Base-by-base conservation (phyloP, 2,113 vertebrate species). In the Oncorhynchus masou region DNA sequence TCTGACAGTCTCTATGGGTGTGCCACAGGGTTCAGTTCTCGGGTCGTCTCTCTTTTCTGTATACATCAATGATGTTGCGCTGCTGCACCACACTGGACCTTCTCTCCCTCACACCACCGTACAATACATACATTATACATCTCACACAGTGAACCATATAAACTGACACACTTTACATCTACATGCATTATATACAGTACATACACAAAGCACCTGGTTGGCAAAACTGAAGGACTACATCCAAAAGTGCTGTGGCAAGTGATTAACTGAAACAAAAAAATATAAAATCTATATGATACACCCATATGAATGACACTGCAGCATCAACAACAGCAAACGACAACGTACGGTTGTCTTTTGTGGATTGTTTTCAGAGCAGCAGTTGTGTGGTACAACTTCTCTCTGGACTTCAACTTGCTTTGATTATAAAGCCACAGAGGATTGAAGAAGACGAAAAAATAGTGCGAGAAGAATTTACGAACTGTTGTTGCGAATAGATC, bases 221-320 rank as follows among this genome's bases (percentile, higher is more conserved):
- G 92, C 92, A 91, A 93, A 95, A 93, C 78, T 83, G 77, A 80
- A 82, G 87, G 87, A 90, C 89, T 89, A 86, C 86, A 81, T 82
- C 87, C 76, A 85, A 88, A 87, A 85, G 85, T 88, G 89, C 88
- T 89, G 87, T 70, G 71, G 84, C 81, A 83, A 84, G 84, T 84
- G 85, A 87, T 74, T 81, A 79, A 90, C 83, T 78, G 83, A 85
- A 87, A 77, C 88, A 73, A 68, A 74, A 51, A 74, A 84, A 83
- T 83, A 88, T 87, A 75, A 68, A 83, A 85, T 86, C 39, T 31
- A 78, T 57, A 66, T 45, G 57, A 70, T 82, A 82, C 83, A 85
- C 82, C 87, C 79, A 78, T 83, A 87, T 67, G 91, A 93, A 92
- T 90, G 92, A 89, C 88, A 73, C 89, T 92, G 92, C 87, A 89